phyloP scores from a whole-genome alignment of 1,140 invertebrate species.

The Caenorhabditis remanei region DNA sequence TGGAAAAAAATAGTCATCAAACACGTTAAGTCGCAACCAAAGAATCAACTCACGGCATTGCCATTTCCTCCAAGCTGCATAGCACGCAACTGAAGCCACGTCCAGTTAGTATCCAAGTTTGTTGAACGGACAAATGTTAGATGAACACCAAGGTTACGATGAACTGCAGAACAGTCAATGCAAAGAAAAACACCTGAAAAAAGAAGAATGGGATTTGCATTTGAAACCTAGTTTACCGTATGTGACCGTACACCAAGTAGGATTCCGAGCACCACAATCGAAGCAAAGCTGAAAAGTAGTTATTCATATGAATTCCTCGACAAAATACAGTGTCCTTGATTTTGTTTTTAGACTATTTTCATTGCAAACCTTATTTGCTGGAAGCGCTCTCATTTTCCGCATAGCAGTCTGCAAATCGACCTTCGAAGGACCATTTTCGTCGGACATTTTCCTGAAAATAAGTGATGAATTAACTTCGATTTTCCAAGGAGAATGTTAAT shows the following conservation, averaged over 20 bases:
- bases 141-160: constrained; percentile 87
- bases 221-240: constrained; percentile 81
- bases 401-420: constrained; percentile 63
- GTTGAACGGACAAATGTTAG: constrained; percentile 81
- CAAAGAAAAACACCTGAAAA: constrained; percentile 89
- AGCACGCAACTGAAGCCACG: constrained; percentile 86
- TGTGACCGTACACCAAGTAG: constrained; percentile 98
- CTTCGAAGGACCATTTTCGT: constrained; percentile 65
- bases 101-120: constrained; percentile 91
- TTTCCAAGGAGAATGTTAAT: neutral
- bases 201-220: too few species aligned
- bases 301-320: neutral
- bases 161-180: constrained; percentile 98
- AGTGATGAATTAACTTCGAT: neutral
- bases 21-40: neutral
- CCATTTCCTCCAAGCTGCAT: constrained; percentile 99
- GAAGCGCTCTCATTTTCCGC: constrained; percentile 65
- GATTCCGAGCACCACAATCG: constrained; percentile 97
- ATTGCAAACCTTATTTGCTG: constrained; percentile 63
- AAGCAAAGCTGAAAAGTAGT: constrained; percentile 87
- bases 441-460: constrained; percentile 64
- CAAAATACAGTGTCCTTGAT: neutral
- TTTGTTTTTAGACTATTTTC: constrained; percentile 3
- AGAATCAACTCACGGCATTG: constrained; percentile 86
- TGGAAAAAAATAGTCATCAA: constrained; percentile 80